Base-by-base conservation (phyloP, 2,888 invertebrate genomes). In the Sinhomidia bicolor region DNA sequence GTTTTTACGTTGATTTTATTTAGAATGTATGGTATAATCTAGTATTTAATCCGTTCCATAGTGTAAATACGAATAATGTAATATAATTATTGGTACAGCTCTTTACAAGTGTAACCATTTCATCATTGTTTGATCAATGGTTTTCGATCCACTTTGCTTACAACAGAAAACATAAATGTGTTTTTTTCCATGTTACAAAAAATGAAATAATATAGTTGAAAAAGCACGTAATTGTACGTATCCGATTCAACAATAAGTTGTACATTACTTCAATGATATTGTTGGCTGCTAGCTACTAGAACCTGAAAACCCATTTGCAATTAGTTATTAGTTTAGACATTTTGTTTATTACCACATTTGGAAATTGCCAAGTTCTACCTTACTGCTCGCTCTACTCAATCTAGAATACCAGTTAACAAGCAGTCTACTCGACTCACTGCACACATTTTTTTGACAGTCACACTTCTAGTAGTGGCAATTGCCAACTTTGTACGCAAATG, bases 401-500 rank as follows among this genome's bases (percentile, higher is more conserved):
- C 47, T 51, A n/a, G 57, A 1, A 10, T 60, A 54, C 54, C 14
- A 6, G 17, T 29, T 26, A 60, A 29, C 26, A 60, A 26, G 29
- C 1, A n/a, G n/a, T n/a, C n/a, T n/a, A n/a, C n/a, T n/a, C 60
- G 3, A 10, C 5, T 26, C 29, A 10, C 9, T 60, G 23, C 41
- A 5, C 10, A 41, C 54, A 54, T 54, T 23, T 68, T 65, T 68
- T 68, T 1, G 17, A 68, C 36, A 68, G 68, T 3, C 14, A 12
- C 68, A 32, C 32, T 62, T 60, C 10, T 23, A 23, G n/a, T n/a
- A 32, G 32, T 32, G 12, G 60, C 32, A 32, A 0, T 7, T n/a
- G 62, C n/a, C 14, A n/a, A 62, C 62, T n/a, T n/a, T 62, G n/a
- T 62, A 17, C 68, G 36, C 41, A 60, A 60, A 20, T 32, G 62